These are phyloP conservation scores for Morone chrysops DNA, from an alignment of 2,113 vertebrate genomes.

Conservation along the genomic window DNA sequence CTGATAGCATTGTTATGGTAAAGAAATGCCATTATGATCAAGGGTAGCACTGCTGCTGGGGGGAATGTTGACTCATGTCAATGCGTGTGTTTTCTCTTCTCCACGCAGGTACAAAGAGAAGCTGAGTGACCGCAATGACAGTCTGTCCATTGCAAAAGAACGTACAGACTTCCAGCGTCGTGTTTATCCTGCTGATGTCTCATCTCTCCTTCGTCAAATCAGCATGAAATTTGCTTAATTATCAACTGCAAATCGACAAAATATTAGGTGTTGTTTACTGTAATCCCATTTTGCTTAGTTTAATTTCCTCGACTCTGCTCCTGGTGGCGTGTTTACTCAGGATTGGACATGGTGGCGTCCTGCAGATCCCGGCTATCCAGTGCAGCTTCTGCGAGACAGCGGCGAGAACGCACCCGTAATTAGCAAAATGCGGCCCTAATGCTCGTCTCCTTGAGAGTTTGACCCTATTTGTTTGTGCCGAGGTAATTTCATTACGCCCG, in stretches of 20 bases:
- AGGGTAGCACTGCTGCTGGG: constrained; percentile 28
- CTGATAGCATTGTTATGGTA: constrained; percentile 82
- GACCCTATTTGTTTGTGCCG: constrained; percentile 87
- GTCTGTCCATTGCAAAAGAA: background rate
- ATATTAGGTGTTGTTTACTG: constrained; percentile 64
- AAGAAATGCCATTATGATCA: constrained; percentile 76
- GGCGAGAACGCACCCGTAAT: constrained; percentile 76
- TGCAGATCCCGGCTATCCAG: constrained; percentile 59
- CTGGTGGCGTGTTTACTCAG: constrained; percentile 53
- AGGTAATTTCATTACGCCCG: constrained; percentile 87
- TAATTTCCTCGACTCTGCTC: constrained; percentile 50
- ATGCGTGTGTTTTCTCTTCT: constrained; percentile 20
- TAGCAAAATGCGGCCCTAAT: constrained; percentile 82
- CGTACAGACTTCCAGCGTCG: background rate
- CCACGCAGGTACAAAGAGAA: constrained; percentile 45
- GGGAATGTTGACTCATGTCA: constrained; percentile 23
- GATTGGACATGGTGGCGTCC: constrained; percentile 69
- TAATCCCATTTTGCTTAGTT: constrained; percentile 65
- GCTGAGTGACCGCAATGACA: background rate
- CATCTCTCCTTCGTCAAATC: constrained; percentile 48
- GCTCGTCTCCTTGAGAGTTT: constrained; percentile 87
- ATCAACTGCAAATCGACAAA: constrained; percentile 71
- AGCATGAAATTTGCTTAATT: constrained; percentile 72
- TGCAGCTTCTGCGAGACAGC: constrained; percentile 38
- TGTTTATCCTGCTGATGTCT: constrained; percentile 23